These are phyloP conservation scores for Proteles cristata DNA, from an alignment of 2,113 vertebrate species.

Conservation along the genomic window DNA sequence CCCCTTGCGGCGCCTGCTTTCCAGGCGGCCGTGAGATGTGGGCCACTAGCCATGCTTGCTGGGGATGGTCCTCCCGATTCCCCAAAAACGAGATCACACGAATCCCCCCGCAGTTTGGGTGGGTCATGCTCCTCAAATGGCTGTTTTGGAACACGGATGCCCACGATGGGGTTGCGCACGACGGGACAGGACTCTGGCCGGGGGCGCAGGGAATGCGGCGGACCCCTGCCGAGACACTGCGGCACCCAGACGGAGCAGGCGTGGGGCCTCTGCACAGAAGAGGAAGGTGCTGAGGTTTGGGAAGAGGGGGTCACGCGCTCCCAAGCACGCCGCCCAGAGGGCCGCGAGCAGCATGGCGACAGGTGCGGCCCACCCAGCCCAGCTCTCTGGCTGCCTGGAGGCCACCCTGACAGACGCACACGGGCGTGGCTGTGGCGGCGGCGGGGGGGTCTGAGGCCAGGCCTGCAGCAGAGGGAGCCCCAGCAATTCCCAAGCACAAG, in stretches of 20 bases:
- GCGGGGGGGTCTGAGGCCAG: neutral
- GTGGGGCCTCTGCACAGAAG: rapidly evolving
- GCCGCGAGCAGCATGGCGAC: neutral
- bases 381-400: neutral
- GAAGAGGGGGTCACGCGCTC: rapidly evolving
- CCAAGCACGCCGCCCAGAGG: neutral
- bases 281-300: neutral
- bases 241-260: rapidly evolving
- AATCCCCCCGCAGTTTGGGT: rapidly evolving
- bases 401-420: rapidly evolving
- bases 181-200: rapidly evolving
- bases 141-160: neutral
- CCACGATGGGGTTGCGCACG: neutral
- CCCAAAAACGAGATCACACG: rapidly evolving
- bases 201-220: rapidly evolving
- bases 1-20: neutral
- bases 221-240: rapidly evolving
- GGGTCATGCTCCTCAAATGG: rapidly evolving
- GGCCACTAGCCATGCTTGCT: neutral
- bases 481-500: neutral
- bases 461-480: neutral
- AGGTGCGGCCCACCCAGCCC: neutral
- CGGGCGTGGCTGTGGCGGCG: rapidly evolving
- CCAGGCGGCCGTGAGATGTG: rapidly evolving
- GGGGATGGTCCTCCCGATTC: neutral